Percentiles rank a stretch among this genome's conserved stretches.
These are phyloP conservation scores for Semaprochilodus insignis DNA, from an alignment of 2,797 vertebrate species.

Conservation along the genomic window DNA sequence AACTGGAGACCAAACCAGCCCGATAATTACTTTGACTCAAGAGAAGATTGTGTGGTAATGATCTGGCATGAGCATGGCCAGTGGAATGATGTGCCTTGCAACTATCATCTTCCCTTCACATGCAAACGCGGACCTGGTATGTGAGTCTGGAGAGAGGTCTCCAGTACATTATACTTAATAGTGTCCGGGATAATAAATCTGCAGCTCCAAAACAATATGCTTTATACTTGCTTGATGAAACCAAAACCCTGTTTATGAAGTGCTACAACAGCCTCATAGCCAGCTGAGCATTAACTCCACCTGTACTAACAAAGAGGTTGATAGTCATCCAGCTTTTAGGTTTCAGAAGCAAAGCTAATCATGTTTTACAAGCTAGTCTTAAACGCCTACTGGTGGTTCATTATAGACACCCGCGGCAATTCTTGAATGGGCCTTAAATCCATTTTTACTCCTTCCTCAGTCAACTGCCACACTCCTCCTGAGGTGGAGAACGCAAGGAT, in stretches of 20 bases:
- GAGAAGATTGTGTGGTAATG: constrained; percentile 95
- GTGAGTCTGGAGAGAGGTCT: constrained; percentile 43
- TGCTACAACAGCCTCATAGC: background rate
- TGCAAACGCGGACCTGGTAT: constrained; percentile 93
- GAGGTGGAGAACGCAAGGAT: constrained; percentile 82
- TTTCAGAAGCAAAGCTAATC: background rate
- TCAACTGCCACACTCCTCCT: constrained; percentile 87
- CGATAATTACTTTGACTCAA: constrained; percentile 89
- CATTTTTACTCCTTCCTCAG: constrained; percentile 67
- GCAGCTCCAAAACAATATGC: too few relatives aligned
- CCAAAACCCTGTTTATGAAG: background rate
- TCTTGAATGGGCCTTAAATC: background rate
- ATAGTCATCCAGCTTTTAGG: background rate
- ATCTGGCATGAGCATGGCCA: constrained; percentile 92
- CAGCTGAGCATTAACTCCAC: background rate
- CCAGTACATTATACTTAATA: background rate
- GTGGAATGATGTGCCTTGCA: constrained; percentile 96
- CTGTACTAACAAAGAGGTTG: too few relatives aligned
- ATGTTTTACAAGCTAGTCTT: background rate
- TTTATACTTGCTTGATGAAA: background rate
- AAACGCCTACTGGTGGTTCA: background rate
- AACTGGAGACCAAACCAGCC: constrained; percentile 97
- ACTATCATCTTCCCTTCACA: constrained; percentile 94
- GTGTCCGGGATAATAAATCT: background rate
- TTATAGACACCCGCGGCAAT: background rate